A percentile compares a stretch with the other conserved stretches of the same genome.
These are phyloP conservation scores for Mormyrus iriodes DNA, from an alignment of 2,113 vertebrate genomes.

Conservation along the genomic window DNA sequence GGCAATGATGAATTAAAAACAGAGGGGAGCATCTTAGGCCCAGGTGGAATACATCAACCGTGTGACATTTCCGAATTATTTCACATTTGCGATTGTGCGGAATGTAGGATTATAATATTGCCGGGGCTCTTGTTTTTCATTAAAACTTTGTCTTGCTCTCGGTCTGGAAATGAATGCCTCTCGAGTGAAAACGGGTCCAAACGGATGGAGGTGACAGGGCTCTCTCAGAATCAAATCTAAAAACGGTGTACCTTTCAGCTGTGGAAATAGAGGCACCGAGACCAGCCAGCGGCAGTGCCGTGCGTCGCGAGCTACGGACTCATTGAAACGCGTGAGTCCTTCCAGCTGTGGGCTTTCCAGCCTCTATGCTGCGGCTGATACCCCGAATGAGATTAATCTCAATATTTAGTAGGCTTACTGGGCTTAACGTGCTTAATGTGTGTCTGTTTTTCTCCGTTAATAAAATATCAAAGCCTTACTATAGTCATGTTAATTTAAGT, in stretches of 20 bases:
- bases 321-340: not conserved
- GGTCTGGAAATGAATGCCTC: not conserved
- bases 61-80: slow-evolving; percentile 23
- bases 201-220: not conserved
- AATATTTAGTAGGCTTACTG: not conserved
- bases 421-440: not conserved
- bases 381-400: not conserved
- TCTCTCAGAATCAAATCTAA: not conserved
- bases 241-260: slow-evolving; percentile 11
- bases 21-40: not conserved
- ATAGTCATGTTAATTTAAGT: not conserved
- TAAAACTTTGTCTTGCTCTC: slow-evolving; percentile 13
- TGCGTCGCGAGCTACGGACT: not conserved
- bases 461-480: not conserved
- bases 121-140: slow-evolving; percentile 22
- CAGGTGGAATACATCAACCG: slow-evolving; percentile 13
- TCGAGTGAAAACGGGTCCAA: not conserved
- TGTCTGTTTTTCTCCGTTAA: not conserved
- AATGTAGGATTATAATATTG: slow-evolving; percentile 15
- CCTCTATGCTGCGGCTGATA: not conserved
- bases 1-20: slow-evolving; percentile 19
- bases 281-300: not conserved
- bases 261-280: not conserved
- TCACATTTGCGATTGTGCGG: slow-evolving; percentile 12
- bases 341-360: not conserved